phyloP scores from a whole-genome alignment of 2,888 invertebrate species.

The Itoplectis maculator region DNA sequence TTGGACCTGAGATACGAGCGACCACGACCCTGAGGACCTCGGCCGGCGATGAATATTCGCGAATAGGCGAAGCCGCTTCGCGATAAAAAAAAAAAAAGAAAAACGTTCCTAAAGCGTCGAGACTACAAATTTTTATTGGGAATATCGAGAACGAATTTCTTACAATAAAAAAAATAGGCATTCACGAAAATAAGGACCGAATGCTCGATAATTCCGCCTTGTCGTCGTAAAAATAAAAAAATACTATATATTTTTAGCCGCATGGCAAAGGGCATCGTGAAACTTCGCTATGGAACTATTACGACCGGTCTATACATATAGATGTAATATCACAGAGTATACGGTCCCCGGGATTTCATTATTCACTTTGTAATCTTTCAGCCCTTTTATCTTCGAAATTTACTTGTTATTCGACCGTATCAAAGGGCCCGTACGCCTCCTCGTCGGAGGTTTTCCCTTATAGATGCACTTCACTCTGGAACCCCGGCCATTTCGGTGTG shows the following conservation, averaged over 20 bases:
- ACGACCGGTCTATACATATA: background rate
- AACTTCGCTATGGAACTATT: background rate
- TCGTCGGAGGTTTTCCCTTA: constrained; percentile 13
- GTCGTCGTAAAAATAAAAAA: no score
- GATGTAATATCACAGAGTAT: no score
- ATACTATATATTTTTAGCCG: no score
- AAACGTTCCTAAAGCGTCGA: no score
- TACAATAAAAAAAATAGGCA: no score
- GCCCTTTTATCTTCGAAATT: constrained; percentile 28
- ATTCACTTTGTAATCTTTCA: constrained; percentile 30
- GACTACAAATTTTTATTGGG: no score
- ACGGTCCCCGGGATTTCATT: no score
- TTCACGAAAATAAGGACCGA: no score
- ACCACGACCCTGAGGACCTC: constrained; percentile 42
- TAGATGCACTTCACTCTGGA: constrained; percentile 26
- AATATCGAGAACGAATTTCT: no score
- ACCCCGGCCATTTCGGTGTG: constrained; percentile 21
- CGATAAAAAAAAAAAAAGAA: background rate
- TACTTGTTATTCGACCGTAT: constrained; percentile 24
- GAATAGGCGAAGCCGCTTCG: constrained; percentile 10
- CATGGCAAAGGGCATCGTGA: background rate
- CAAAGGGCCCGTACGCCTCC: constrained; percentile 5
- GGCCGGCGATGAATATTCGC: constrained; percentile 50
- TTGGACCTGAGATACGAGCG: constrained; percentile 76
- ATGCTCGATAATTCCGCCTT: no score